Percentiles rank a stretch among this genome's conserved stretches.
Conservation (phyloP, 2,113 vertebrate species). For the Periophthalmus modestus region DNA sequence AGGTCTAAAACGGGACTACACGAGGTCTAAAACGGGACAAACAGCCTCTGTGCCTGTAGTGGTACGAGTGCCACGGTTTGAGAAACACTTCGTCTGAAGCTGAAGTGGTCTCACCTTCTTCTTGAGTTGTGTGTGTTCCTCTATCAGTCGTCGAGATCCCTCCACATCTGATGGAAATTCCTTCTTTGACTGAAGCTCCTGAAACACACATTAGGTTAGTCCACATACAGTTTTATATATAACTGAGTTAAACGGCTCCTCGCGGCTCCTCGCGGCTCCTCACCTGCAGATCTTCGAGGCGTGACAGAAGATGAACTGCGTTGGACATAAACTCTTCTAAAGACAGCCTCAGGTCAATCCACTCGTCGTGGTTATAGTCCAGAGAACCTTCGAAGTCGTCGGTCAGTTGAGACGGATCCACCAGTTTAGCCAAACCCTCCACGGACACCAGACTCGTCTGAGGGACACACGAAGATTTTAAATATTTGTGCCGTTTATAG, state of each 20-base stretch:
- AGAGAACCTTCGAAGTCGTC: conserved; percentile 96
- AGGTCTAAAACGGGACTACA: too few species aligned
- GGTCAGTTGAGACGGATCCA: conserved; percentile 96
- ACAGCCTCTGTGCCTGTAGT: too few species aligned
- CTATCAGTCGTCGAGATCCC: conserved; percentile 91
- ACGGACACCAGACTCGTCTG: conserved; percentile 98
- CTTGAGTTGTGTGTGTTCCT: conserved; percentile 95
- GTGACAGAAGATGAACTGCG: conserved; percentile 90
- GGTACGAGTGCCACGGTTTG: too few species aligned
- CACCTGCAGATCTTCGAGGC: conserved; percentile 91
- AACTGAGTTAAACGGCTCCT: not conserved
- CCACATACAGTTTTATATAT: not conserved
- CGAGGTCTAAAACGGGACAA: too few species aligned
- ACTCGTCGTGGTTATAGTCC: conserved; percentile 97
- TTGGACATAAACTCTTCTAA: conserved; percentile 96
- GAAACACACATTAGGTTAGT: conserved; percentile 26
- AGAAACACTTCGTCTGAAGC: not conserved
- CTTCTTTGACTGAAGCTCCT: conserved; percentile 93
- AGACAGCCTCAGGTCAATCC: conserved; percentile 92
- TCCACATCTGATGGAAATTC: conserved; percentile 97
- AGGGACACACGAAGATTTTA: conserved; percentile 1
- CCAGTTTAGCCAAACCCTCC: conserved; percentile 93
- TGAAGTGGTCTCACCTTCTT: conserved; percentile 77
- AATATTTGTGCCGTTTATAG: too few species aligned
- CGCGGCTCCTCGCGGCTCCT: not conserved